These are phyloP conservation scores for Leucoraja erinaceus DNA, from an alignment of 2,113 vertebrate genomes.

Conservation along the genomic window DNA sequence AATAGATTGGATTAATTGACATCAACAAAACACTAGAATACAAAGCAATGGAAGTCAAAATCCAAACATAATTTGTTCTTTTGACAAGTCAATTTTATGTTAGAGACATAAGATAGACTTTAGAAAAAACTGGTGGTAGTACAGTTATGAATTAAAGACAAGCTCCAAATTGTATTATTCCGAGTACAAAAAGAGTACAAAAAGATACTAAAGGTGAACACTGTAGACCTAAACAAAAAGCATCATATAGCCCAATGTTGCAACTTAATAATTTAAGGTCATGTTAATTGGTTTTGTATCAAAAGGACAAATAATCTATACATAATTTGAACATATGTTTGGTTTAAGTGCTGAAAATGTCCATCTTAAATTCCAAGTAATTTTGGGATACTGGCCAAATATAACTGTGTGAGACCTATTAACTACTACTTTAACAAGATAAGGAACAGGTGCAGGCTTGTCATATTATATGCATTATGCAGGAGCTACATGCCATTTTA, in stretches of 20 bases:
- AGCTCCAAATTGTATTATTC: too few relatives aligned
- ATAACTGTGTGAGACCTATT: not conserved
- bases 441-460: constrained; percentile 22
- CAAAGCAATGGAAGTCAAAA: too few relatives aligned
- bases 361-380: not conserved
- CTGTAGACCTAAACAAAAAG: too few relatives aligned
- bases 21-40: too few relatives aligned
- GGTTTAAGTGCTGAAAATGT: not conserved
- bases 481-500: constrained; percentile 1
- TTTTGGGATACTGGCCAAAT: constrained; percentile 24
- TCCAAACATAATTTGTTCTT: too few relatives aligned
- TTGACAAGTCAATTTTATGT: too few relatives aligned
- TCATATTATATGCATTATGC: constrained; percentile 9
- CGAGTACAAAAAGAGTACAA: too few relatives aligned
- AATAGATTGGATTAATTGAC: too few relatives aligned
- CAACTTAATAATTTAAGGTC: not conserved
- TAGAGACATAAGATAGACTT: too few relatives aligned
- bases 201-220: too few relatives aligned
- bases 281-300: not conserved
- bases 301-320: not conserved
- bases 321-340: constrained; percentile 22
- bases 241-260: not conserved
- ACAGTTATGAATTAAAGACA: too few relatives aligned
- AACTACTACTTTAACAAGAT: not conserved
- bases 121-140: too few relatives aligned